These are phyloP conservation scores for Pimephales promelas DNA, from an alignment of 2,113 vertebrate species.

Conservation along the genomic window DNA sequence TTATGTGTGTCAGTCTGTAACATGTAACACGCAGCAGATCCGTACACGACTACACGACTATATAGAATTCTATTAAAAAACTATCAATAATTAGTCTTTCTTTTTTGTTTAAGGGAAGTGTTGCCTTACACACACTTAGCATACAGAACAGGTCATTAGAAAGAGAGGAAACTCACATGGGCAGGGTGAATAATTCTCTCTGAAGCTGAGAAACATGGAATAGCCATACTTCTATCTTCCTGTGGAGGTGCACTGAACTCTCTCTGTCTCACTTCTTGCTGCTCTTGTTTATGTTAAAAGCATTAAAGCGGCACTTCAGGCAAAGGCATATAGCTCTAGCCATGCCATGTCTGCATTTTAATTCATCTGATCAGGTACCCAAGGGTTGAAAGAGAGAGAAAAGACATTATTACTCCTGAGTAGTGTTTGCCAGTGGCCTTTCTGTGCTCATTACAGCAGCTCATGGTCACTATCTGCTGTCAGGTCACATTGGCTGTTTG, in stretches of 20 bases:
- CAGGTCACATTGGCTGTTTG: slow-evolving; percentile 19
- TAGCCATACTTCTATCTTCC: not conserved
- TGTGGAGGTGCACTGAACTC: not conserved
- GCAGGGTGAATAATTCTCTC: slow-evolving; percentile 7
- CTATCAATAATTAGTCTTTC: not conserved
- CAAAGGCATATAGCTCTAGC: slow-evolving; percentile 45
- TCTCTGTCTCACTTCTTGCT: slow-evolving; percentile 29
- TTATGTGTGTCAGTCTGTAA: not conserved
- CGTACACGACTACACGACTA: too few relatives aligned
- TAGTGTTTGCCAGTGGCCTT: slow-evolving; percentile 10
- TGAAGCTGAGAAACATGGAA: not conserved
- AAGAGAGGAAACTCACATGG: not conserved
- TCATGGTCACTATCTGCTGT: slow-evolving; percentile 4
- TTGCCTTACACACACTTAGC: not conserved
- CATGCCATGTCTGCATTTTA: slow-evolving; percentile 51
- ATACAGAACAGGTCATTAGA: not conserved
- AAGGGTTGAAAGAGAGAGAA: not conserved
- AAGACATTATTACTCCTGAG: slow-evolving; percentile 20
- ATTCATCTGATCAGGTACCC: slow-evolving; percentile 58
- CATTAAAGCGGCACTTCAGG: slow-evolving; percentile 48
- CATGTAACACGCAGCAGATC: not conserved
- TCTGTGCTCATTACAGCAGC: slow-evolving; percentile 14
- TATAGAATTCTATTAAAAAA: too few relatives aligned
- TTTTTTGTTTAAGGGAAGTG: not conserved
- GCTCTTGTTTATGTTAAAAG: slow-evolving; percentile 27